Base-by-base conservation (phyloP, 1,140 invertebrate species). In the Brachionus rotundiformis region DNA sequence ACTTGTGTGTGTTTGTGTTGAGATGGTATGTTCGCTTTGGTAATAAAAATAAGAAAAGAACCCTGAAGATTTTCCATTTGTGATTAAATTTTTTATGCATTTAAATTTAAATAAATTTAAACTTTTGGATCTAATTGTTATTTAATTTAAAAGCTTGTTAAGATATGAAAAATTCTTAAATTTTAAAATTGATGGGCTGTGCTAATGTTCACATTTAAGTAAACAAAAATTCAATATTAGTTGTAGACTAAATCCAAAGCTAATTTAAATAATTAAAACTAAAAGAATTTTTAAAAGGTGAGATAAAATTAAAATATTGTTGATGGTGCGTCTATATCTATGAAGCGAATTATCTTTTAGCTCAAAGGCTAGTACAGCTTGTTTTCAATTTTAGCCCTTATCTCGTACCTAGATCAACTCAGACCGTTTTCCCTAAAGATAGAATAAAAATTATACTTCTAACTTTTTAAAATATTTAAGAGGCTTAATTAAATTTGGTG, bases 61-160 rank as follows among this genome's bases (percentile, higher is more conserved):
- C n/a, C 36, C 33, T 68, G 29, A 68, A 68, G 63, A 68, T 33
- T 68, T 68, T 68, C 31, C n/a, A n/a, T n/a, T n/a, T n/a, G n/a
- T 41, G 16, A 68, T 68, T 36, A 68, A 68, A 33, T 33, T 36
- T 68, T 36, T 13, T 68, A 36, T 41, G 29, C 33, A 19, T 19
- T 68, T 36, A 16, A 33, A 33, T 33, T 68, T 68, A 33, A 13
- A 36, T 33, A 68, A 29, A 68, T 36, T 68, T 68, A 0, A 10
- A 68, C 63, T 19, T n/a, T n/a, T n/a, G n/a, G n/a, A n/a, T n/a
- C n/a, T 68, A 68, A 68, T 68, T 68, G 63, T 68, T 23, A 68
- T 68, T 68, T 68, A 68, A 68, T 68, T 68, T 23, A 68, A 36
- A 36, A 36, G 31, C 36, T 68, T 36, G 63, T 68, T 31, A 68